phyloP scores from a whole-genome alignment of 2,113 vertebrate species.

The Pimephales promelas region DNA sequence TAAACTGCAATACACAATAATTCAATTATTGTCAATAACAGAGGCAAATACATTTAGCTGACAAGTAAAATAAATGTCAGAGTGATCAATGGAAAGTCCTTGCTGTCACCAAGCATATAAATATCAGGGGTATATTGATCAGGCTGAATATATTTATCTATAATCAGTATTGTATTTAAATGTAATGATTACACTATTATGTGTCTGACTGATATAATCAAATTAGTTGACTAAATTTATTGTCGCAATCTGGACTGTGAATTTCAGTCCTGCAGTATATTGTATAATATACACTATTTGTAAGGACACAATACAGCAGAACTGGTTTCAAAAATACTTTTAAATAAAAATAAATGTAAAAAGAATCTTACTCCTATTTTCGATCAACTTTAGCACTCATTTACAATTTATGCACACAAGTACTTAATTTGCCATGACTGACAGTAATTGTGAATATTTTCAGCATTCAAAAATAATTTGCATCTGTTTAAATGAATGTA shows the following conservation, averaged over 20 bases:
- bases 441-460: slow-evolving; percentile 15
- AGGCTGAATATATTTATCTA: slow-evolving; percentile 64
- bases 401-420: slow-evolving; percentile 7
- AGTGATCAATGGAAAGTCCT: slow-evolving; percentile 86
- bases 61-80: slow-evolving; percentile 89
- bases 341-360: neutral
- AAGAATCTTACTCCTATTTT: neutral
- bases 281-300: neutral
- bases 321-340: neutral
- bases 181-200: neutral
- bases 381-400: neutral
- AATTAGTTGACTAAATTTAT: neutral
- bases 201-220: neutral
- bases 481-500: slow-evolving; percentile 43
- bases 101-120: slow-evolving; percentile 82
- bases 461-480: slow-evolving; percentile 27
- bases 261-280: neutral
- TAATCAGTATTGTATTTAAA: neutral
- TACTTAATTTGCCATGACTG: slow-evolving; percentile 10
- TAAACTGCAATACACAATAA: slow-evolving; percentile 55
- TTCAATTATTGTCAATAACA: slow-evolving; percentile 34
- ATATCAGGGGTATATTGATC: slow-evolving; percentile 82
- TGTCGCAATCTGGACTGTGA: too few relatives aligned
- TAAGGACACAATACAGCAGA: neutral
- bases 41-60: slow-evolving; percentile 83